Base-by-base conservation (phyloP, 1,140 invertebrate genomes). In the Hesperophylax magnus region DNA sequence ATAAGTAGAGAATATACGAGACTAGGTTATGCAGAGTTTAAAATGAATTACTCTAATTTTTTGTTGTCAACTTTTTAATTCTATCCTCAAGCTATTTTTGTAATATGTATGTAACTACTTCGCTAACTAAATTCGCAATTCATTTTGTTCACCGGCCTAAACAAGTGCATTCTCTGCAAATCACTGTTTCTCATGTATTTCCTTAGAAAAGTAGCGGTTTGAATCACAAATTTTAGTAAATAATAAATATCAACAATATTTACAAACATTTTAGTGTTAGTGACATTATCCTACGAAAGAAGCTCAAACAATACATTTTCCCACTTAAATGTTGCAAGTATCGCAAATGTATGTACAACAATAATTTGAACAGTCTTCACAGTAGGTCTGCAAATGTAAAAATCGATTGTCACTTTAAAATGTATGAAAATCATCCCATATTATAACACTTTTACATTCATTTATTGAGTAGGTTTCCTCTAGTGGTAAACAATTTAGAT, bases 231-330 rank as follows among this genome's bases (percentile, higher is more conserved):
- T 31, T 67, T 67, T 0, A 67, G 27, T 34, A 27, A 58, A 20
- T 58, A 22, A 47, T 47, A 47, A 47, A 47, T 47, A 47, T 47
- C 39, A 47, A 47, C 24, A 65, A 67, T 67, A 67, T 67, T 67
- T 67, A 67, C 22, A 67, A 67, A 67, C 63, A 67, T 67, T 67
- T 67, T 67, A 27, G 14, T 31, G 22, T 67, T 67, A 67, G 63
- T 67, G 63, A 67, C 61, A 65, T 65, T 27, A 17, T 65, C 56
- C 56, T 58, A 47, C 39, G 39, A 47, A 47, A 47, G 39, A 47
- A 47, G 39, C 39, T 47, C 39, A 47, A 58, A 58, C 58, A 61
- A 14, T 61, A 22, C 24, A 22, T 58, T 61, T 61, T 61, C 24
- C 58, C 58, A 61, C 17, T 22, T 22, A 61, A 61, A 61, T 4